Evolutionary conservation across 2,113 vertebrate species (phyloP).

Genomic region (Apodemus speciosus): DNA sequence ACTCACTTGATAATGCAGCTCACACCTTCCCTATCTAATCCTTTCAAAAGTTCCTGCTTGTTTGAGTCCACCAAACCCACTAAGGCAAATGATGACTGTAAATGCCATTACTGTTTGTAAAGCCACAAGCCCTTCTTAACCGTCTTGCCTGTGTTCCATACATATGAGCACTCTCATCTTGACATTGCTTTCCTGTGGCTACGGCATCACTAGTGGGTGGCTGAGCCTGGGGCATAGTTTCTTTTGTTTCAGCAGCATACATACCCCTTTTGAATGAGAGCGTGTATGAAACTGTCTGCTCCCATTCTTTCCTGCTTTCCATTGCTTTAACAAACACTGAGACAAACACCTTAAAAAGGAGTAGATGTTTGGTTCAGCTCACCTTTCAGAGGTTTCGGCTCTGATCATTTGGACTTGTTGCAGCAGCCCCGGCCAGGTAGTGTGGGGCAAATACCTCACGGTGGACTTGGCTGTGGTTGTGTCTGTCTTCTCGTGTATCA

Average conservation of each 20-base stretch:
- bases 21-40: neutral
- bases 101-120: neutral
- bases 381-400: neutral
- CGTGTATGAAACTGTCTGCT: accelerated
- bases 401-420: neutral
- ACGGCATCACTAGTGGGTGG: neutral
- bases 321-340: neutral
- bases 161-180: neutral
- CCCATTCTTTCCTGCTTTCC: neutral
- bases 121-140: neutral
- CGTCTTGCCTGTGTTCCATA: accelerated
- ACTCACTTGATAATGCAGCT: neutral
- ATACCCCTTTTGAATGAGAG: neutral
- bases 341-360: neutral
- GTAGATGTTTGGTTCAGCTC: neutral
- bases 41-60: neutral
- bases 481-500: neutral
- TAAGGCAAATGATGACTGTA: too few relatives aligned
- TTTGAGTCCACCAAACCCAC: neutral
- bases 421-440: too few relatives aligned
- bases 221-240: neutral
- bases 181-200: neutral
- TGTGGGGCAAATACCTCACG: neutral
- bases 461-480: neutral
- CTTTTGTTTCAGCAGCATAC: neutral